Evolutionary conservation across 2,113 vertebrate species (phyloP).

Genomic region (Erythrolamprus reginae): DNA sequence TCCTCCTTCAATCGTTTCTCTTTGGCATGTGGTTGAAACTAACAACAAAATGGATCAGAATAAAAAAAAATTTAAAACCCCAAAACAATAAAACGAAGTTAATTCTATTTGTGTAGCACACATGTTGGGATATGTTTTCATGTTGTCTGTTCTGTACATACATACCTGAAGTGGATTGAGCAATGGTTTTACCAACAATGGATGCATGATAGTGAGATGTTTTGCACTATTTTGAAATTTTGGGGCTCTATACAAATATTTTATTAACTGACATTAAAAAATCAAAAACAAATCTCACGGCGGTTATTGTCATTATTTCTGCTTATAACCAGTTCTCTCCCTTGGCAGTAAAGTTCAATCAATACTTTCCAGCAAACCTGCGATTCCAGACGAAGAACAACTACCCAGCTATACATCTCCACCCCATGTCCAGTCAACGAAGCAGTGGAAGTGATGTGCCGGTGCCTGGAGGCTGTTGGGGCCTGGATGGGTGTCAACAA

Average conservation of each 20-base stretch:
- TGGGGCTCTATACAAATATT: conserved; percentile 81
- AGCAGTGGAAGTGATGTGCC: too few relatives aligned
- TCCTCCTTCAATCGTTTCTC: conserved; percentile 10
- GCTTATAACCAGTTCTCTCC: neutral
- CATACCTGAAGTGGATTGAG: conserved; percentile 41
- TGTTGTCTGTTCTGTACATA: conserved; percentile 60
- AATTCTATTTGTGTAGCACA: conserved; percentile 41
- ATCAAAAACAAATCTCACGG: conserved; percentile 3
- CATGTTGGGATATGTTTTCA: conserved; percentile 28
- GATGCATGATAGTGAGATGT: conserved; percentile 77
- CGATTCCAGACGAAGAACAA: neutral
- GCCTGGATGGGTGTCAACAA: too few relatives aligned
- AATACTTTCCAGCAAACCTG: neutral
- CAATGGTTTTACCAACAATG: conserved; percentile 46
- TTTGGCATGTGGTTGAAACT: conserved; percentile 68
- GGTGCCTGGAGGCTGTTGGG: too few relatives aligned
- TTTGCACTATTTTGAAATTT: conserved; percentile 79
- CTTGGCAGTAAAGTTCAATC: neutral
- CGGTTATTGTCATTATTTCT: neutral
- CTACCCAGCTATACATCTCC: too few relatives aligned
- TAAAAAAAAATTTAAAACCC: neutral
- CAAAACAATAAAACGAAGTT: conserved; percentile 3
- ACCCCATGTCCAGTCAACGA: too few relatives aligned
- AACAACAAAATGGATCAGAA: neutral
- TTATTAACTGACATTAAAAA: conserved; percentile 77